phyloP scores from a whole-genome alignment of 2,888 invertebrate species.

The Orgyia antiqua region DNA sequence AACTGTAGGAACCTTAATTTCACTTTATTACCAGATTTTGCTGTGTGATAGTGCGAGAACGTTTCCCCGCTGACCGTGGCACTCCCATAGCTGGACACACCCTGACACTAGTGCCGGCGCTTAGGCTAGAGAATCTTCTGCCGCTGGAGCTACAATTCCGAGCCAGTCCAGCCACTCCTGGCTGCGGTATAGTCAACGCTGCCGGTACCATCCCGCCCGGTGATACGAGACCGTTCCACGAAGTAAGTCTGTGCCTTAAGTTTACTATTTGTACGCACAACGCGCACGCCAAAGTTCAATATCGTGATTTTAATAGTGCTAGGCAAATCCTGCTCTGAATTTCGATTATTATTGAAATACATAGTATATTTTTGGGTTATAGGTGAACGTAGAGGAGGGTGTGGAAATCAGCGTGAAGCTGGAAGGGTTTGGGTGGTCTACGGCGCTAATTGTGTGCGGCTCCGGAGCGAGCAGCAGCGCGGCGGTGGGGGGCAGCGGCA shows the following conservation, averaged over 20 bases:
- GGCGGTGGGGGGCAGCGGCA: slow-evolving; percentile 27
- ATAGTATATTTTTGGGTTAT: too few species aligned
- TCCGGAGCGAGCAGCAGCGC: slow-evolving; percentile 56
- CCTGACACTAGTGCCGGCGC: slow-evolving; percentile 89
- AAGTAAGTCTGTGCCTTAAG: too few species aligned
- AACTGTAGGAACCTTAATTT: too few species aligned
- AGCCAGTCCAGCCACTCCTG: slow-evolving; percentile 31
- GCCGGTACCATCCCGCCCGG: slow-evolving; percentile 51
- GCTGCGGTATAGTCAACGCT: slow-evolving; percentile 32
- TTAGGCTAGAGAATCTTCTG: slow-evolving; percentile 91
- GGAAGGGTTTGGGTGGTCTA: slow-evolving; percentile 89
- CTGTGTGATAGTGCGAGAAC: slow-evolving; percentile 87
- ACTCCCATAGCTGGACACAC: slow-evolving; percentile 89
- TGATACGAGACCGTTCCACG: slow-evolving; percentile 56
- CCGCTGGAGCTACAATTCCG: slow-evolving; percentile 88
- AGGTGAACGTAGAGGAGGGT: slow-evolving; percentile 85
- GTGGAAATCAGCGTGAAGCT: slow-evolving; percentile 86
- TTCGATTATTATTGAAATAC: too few species aligned
- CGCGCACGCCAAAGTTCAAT: too few species aligned
- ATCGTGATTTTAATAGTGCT: too few species aligned
- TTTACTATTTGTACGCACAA: too few species aligned
- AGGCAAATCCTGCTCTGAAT: too few species aligned
- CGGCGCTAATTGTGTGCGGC: slow-evolving; percentile 75
- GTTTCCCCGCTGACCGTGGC: slow-evolving; percentile 84
- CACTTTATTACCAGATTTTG: slow-evolving; percentile 83